These are phyloP conservation scores for Haplotaxodon microlepis DNA, from an alignment of 2,113 vertebrate species.

Conservation along the genomic window DNA sequence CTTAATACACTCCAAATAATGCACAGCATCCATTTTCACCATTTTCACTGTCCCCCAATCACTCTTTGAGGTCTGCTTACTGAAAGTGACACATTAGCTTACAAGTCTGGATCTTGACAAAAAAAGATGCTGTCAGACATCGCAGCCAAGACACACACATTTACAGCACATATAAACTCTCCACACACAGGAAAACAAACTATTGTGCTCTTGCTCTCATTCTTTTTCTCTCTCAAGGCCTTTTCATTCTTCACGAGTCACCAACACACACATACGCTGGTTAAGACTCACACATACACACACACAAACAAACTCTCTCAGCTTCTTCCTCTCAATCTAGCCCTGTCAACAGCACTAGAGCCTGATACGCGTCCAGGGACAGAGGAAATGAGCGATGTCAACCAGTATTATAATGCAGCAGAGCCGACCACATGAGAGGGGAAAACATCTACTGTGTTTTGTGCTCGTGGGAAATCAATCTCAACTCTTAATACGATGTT, in stretches of 20 bases:
- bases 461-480: slow-evolving; percentile 43
- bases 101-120: neutral
- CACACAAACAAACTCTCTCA: slow-evolving; percentile 7
- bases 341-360: slow-evolving; percentile 32
- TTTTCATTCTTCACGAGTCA: slow-evolving; percentile 24
- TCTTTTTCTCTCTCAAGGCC: slow-evolving; percentile 24
- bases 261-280: neutral
- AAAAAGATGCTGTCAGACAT: neutral
- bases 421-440: slow-evolving; percentile 12
- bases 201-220: neutral
- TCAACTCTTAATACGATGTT: slow-evolving; percentile 1
- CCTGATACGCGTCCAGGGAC: slow-evolving; percentile 26
- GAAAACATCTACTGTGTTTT: slow-evolving; percentile 25
- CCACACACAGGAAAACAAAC: slow-evolving; percentile 2
- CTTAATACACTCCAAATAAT: neutral
- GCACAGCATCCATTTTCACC: neutral
- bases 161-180: neutral
- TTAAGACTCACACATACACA: neutral
- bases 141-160: neutral
- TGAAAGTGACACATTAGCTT: neutral
- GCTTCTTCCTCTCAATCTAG: slow-evolving; percentile 23
- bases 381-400: slow-evolving; percentile 34
- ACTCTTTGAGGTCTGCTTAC: neutral
- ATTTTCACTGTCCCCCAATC: neutral
- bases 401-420: slow-evolving; percentile 35